Percentiles rank a stretch among this genome's conserved stretches.
Evolutionary conservation across 1,140 invertebrate species (phyloP).

Genomic region (Plodia interpunctella): DNA sequence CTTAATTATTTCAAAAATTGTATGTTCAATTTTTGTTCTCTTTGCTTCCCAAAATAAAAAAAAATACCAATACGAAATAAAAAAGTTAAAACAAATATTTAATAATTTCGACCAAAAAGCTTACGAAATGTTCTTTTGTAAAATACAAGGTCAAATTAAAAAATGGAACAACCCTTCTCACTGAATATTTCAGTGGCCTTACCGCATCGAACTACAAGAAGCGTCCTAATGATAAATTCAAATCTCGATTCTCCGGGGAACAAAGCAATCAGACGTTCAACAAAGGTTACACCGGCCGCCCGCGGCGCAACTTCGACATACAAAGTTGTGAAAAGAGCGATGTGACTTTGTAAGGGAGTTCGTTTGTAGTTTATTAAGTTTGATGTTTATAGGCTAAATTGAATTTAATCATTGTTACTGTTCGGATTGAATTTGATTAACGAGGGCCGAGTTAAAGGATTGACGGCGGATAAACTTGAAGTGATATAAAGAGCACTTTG

Average conservation of each 20-base stretch:
- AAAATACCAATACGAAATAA: too few species aligned
- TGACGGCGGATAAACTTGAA: not conserved
- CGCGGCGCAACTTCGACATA: slow-evolving; percentile 23
- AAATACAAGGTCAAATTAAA: not conserved
- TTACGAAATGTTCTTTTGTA: not conserved
- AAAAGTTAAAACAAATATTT: not conserved
- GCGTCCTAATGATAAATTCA: slow-evolving; percentile 68
- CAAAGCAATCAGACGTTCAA: slow-evolving; percentile 57
- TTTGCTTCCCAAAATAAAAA: too few species aligned
- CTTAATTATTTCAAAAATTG: too few species aligned
- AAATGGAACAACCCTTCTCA: slow-evolving; percentile 15
- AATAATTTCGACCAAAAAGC: not conserved
- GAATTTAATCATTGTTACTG: slow-evolving; percentile 10
- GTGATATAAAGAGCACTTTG: not conserved
- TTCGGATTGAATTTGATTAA: slow-evolving; percentile 5
- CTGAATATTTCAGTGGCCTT: slow-evolving; percentile 35
- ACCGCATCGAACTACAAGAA: slow-evolving; percentile 36
- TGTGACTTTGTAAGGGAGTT: slow-evolving; percentile 21
- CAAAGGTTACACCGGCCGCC: slow-evolving; percentile 42
- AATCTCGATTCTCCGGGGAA: slow-evolving; percentile 49
- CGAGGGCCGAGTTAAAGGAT: not conserved
- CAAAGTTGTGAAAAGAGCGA: slow-evolving; percentile 38
- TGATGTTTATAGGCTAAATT: slow-evolving; percentile 12
- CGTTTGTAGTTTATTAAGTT: slow-evolving; percentile 24
- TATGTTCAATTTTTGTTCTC: too few species aligned